phyloP scores from a whole-genome alignment of 2,797 vertebrate genomes.

The Darevskia mixta region DNA sequence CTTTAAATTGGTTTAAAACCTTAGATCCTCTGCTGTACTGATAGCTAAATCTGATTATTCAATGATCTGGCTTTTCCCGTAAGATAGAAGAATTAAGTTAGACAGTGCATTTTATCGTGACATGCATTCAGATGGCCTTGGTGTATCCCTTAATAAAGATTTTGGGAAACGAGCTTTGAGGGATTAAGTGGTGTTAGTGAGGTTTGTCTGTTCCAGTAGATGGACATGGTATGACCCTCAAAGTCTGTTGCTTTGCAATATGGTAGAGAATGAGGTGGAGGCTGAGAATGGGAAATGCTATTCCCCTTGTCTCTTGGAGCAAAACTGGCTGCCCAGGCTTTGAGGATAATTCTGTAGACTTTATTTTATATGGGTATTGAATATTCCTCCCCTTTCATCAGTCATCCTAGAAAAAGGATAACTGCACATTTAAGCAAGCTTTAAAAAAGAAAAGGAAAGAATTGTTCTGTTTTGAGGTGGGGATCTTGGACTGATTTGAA shows the following conservation, averaged over 20 bases:
- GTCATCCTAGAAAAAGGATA: background rate
- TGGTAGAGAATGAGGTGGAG: conserved; percentile 3
- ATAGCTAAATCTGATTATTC: conserved; percentile 77
- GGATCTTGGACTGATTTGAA: too few relatives aligned
- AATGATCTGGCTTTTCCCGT: conserved; percentile 75
- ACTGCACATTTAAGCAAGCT: background rate
- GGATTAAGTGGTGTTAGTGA: conserved; percentile 44
- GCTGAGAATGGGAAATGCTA: background rate
- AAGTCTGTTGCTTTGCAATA: conserved; percentile 31
- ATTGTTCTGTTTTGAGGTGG: too few relatives aligned
- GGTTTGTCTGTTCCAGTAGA: conserved; percentile 37
- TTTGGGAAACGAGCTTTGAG: conserved; percentile 60
- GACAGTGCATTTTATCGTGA: conserved; percentile 57
- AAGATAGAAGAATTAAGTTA: conserved; percentile 68
- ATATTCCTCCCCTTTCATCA: background rate
- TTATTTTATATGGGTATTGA: background rate
- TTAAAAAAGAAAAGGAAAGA: too few relatives aligned
- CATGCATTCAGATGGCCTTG: conserved; percentile 20
- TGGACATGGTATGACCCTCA: background rate
- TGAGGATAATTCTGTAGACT: background rate
- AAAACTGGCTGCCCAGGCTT: background rate
- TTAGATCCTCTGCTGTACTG: conserved; percentile 70
- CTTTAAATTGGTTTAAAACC: conserved; percentile 72
- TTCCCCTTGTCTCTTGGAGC: rapidly evolving
- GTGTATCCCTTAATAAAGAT: conserved; percentile 61